Evolutionary conservation across 1,140 invertebrate genomes (phyloP).

Genomic region (Microplitis mediator): DNA sequence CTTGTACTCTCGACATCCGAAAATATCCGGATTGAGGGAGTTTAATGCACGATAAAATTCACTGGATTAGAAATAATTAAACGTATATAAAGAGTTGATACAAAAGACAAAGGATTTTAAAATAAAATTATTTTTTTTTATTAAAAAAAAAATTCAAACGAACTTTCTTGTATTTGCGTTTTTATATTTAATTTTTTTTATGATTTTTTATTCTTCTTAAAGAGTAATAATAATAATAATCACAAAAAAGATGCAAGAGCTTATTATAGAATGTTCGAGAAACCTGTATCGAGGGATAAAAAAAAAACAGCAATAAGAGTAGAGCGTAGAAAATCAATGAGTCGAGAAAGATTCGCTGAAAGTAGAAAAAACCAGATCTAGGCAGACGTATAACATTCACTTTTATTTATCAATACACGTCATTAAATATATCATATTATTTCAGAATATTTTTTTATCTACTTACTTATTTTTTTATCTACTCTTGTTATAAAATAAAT

Average conservation of each 20-base stretch:
- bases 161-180: too few relatives aligned
- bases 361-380: background rate
- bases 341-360: background rate
- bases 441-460: too few relatives aligned
- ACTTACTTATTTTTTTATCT: too few relatives aligned
- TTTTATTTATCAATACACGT: too few relatives aligned
- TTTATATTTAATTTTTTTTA: too few relatives aligned
- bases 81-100: background rate
- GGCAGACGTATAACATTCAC: background rate
- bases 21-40: background rate
- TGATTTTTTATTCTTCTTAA: too few relatives aligned
- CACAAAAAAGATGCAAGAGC: background rate
- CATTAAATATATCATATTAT: too few relatives aligned
- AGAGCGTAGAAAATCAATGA: background rate
- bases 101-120: background rate
- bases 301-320: background rate
- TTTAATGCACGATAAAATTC: background rate
- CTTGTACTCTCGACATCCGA: background rate
- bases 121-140: background rate
- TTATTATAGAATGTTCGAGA: too few relatives aligned
- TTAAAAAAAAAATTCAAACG: too few relatives aligned
- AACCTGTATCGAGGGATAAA: background rate
- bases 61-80: background rate
- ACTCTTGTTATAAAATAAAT: too few relatives aligned
- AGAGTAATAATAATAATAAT: background rate